Percentiles rank a stretch among this genome's conserved stretches.
These are phyloP conservation scores for Dynastes grantii DNA, from an alignment of 2,888 invertebrate species.

Conservation along the genomic window DNA sequence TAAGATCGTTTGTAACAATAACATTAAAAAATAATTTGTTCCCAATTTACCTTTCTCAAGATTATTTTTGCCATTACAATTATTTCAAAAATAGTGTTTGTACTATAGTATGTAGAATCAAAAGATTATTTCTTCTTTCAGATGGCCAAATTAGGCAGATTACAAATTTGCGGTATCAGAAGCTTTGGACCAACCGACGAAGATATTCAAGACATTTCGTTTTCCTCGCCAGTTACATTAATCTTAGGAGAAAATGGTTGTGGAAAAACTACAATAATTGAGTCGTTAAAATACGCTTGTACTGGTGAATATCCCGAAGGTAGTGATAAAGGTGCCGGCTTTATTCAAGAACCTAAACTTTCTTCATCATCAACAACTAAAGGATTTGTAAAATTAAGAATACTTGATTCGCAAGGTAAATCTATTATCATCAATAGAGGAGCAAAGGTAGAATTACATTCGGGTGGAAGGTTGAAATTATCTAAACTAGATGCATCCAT, in stretches of 20 bases:
- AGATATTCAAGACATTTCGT: constrained; percentile 81
- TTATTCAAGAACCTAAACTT: constrained; percentile 92
- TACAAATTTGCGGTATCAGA: constrained; percentile 90
- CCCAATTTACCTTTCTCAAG: no score
- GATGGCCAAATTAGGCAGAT: constrained; percentile 87
- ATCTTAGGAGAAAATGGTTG: constrained; percentile 98
- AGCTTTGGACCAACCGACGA: constrained; percentile 89
- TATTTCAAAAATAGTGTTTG: no score
- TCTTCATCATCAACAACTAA: constrained; percentile 50
- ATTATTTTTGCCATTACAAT: no score
- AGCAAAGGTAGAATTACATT: constrained; percentile 70
- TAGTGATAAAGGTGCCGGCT: constrained; percentile 81
- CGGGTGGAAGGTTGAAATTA: constrained; percentile 61
- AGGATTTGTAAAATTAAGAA: constrained; percentile 65
- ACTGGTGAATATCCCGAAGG: constrained; percentile 94
- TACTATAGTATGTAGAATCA: no score
- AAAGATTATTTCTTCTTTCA: constrained; percentile 31
- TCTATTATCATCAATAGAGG: constrained; percentile 70
- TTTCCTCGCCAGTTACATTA: constrained; percentile 89
- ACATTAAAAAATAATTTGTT: no score
- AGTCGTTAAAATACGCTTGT: constrained; percentile 91
- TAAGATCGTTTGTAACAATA: no score
- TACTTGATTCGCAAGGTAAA: constrained; percentile 69
- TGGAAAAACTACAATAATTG: constrained; percentile 97
- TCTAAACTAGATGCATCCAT: constrained; percentile 70